Evolutionary conservation across 2,797 vertebrate genomes (phyloP).

Genomic region (Liparis tanakae): DNA sequence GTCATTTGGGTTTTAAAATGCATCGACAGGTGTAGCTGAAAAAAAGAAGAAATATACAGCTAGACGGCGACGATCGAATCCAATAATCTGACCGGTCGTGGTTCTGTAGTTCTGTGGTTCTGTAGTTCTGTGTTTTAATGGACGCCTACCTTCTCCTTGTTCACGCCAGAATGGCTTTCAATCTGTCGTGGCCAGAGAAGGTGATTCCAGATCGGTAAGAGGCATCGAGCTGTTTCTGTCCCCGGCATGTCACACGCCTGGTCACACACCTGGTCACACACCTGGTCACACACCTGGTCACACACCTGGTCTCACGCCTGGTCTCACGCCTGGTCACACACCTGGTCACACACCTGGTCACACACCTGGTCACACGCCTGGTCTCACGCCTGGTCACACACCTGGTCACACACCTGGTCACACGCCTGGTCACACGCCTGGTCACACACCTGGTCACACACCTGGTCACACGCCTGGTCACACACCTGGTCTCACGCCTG

Average conservation of each 20-base stretch:
- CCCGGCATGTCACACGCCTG: conserved; percentile 80
- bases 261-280: no score
- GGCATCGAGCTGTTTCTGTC: conserved; percentile 58
- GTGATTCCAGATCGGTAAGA: conserved; percentile 97
- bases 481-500: no score
- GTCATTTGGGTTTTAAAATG: background rate
- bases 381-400: no score
- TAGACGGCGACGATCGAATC: background rate
- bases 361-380: no score
- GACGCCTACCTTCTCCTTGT: conserved; percentile 87
- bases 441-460: no score
- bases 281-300: no score
- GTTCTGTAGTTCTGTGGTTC: background rate
- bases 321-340: no score
- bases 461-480: no score
- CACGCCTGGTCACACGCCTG: no score
- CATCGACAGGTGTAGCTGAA: background rate
- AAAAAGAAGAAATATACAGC: background rate
- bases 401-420: no score
- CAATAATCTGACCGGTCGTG: background rate
- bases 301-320: no score
- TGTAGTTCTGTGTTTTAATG: conserved; percentile 9
- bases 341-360: no score
- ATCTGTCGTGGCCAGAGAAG: conserved; percentile 99
- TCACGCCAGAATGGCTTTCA: conserved; percentile 97